Base-by-base conservation (phyloP, 2,113 vertebrate species). In the Brachypodius melanocephalos region DNA sequence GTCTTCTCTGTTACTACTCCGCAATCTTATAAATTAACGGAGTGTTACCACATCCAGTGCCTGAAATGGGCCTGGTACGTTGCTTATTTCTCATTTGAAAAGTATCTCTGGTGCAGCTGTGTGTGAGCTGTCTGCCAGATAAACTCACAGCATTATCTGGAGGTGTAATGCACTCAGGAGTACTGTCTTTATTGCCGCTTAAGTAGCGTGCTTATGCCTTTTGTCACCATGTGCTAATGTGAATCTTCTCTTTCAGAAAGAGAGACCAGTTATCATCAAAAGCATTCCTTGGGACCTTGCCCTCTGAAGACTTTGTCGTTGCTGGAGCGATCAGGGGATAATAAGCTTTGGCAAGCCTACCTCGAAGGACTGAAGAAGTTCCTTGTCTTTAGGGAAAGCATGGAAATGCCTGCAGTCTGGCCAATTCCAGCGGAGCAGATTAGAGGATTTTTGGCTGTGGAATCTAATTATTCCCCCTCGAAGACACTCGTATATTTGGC, bases 351-450 rank as follows among this genome's bases (percentile, higher is more conserved):
- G 96, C 34, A 96, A 88, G 20, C 10, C 32, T 96, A 81, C 40
- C 55, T 90, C 0, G 42, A 84, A 82, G 93, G 93, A 38, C 61
- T 97, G 77, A 54, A 87, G 45, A 76, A 88, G 25, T 97, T 96
- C 51, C 34, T 95, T 16, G 24, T 1, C 48, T 97, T 92, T 16
- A 94, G 95, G 59, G 24, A 80, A 59, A 52, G 6, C 15, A 51
- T 58, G 75, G 57, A 57, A 48, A 85, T 96, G 94, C 77, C 91
- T 80, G 79, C 94, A 24, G 42, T 22, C 18, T 96, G 96, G 95
- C 97, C 92, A n/a, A 36, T 97, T 91, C 97, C 96, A 29, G 46
- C 9, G 18, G 57, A 93, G 3, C 95, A 97, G 58, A 51, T 96
- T n/a, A 80, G 88, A 88, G 91, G 95, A 0, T 97, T 97, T 81